Base-by-base conservation (phyloP, 2,797 vertebrate genomes). In the Sebastes matsubarae region DNA sequence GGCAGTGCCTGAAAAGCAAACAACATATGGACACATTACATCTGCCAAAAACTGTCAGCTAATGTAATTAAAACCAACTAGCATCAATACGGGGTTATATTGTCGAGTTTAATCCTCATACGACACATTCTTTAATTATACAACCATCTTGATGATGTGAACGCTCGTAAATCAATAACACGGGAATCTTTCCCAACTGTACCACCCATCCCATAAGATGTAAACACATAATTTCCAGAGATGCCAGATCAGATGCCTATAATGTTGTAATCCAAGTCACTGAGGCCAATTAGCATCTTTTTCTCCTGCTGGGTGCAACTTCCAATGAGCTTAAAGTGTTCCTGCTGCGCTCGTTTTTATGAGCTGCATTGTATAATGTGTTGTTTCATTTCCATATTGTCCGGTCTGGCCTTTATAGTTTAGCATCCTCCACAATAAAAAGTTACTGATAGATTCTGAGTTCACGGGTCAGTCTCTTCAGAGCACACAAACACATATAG, bases 311-410 rank as follows among this genome's bases (percentile, higher is more conserved):
- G 71, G 2, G 34, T 65, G 7, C 29, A 2, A 54, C 74, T 50
- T 42, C 25, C 34, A 88, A 30, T 87, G 32, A 71, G 38, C 20
- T 69, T 32, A 54, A 30, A 38, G 9, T 42, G 20, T 22, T 9
- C 74, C 79, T 61, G 65, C 70, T 76, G 69, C 2, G n/a, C 2
- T 55, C 67, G 29, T 71, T 78, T 85, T 75, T n/a, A 59, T 38
- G 6, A 77, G 32, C 68, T 22, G 12, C 55, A 42, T 79, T 70
- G 46, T 76, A 22, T 20, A 9, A 1, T 20, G 38, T 74, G 73
- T 65, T 63, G 64, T 29, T 75, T 71, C 14, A 57, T 58, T 46
- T 65, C 32, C 50, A 13, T 14, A n/a, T 12, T 20, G 9, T 65
- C 46, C 27, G 2, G 3, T 64, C 42, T 11, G 24, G 54, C 5